These are phyloP conservation scores for Stenopsyche tienmushanensis DNA, from an alignment of 1,140 invertebrate genomes.

Conservation along the genomic window DNA sequence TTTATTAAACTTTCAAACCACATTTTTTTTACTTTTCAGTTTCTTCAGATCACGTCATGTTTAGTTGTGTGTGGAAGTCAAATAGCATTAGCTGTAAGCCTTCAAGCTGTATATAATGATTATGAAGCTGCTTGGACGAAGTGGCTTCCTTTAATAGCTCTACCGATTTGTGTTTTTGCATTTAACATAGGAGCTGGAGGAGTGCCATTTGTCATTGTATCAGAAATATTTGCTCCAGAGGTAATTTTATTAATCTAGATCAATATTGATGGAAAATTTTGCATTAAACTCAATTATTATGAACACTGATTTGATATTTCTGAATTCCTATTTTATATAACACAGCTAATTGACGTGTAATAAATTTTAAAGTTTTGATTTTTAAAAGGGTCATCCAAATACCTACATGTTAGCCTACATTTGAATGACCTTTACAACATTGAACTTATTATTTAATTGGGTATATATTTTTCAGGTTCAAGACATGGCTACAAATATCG, in stretches of 20 bases:
- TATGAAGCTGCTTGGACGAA: constrained; percentile 42
- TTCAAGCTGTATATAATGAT: constrained; percentile 40
- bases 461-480: constrained; percentile 30
- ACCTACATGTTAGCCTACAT: not conserved
- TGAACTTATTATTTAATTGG: not conserved
- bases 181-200: constrained; percentile 55
- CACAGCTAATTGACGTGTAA: constrained; percentile 7
- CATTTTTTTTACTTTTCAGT: too few relatives aligned
- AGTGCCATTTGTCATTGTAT: constrained; percentile 61
- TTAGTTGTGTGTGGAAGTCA: constrained; percentile 50
- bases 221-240: constrained; percentile 62
- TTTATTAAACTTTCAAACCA: not conserved
- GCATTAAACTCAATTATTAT: not conserved
- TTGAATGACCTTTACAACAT: not conserved
- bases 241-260: constrained; percentile 36
- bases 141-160: constrained; percentile 57
- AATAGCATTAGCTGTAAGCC: constrained; percentile 51
- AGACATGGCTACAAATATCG: constrained; percentile 29
- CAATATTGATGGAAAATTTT: too few relatives aligned
- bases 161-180: constrained; percentile 59
- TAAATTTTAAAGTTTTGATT: not conserved
- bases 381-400: constrained; percentile 1
- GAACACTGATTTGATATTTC: not conserved
- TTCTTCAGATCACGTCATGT: constrained; percentile 55
- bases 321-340: constrained; percentile 2